Evolutionary conservation across 2,113 vertebrate species (phyloP).

Genomic region (Saguinus midas): DNA sequence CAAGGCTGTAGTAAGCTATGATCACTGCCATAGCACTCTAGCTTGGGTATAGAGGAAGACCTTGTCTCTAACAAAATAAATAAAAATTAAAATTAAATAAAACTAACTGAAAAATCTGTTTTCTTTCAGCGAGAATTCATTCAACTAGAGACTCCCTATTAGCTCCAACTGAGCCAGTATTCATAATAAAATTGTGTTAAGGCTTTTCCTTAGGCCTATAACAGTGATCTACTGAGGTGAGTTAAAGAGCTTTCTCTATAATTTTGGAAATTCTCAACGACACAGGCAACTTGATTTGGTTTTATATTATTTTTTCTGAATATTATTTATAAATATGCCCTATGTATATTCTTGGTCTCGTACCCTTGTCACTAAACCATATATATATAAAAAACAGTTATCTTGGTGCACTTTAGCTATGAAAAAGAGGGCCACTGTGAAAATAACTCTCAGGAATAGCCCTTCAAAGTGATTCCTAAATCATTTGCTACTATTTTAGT

Average conservation of each 20-base stretch:
- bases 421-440: not conserved
- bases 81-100: too few relatives aligned
- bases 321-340: not conserved
- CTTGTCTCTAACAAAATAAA: too few relatives aligned
- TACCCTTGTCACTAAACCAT: conserved; percentile 26
- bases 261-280: conserved; percentile 2
- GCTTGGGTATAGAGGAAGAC: too few relatives aligned
- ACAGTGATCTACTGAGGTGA: not conserved
- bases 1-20: too few relatives aligned
- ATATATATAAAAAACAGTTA: not conserved
- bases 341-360: not conserved
- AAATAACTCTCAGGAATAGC: not conserved
- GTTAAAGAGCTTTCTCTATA: not conserved
- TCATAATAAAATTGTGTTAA: not conserved
- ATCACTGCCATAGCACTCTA: too few relatives aligned
- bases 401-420: not conserved
- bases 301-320: conserved; percentile 9
- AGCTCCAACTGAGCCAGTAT: not conserved
- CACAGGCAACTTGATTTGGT: not conserved
- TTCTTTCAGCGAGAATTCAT: not conserved
- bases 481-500: not conserved
- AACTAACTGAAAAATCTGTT: not conserved
- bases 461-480: conserved; percentile 28
- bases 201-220: not conserved
- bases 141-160: not conserved